Base-by-base conservation (phyloP, 2,888 invertebrate genomes). In the Dynastes grantii region DNA sequence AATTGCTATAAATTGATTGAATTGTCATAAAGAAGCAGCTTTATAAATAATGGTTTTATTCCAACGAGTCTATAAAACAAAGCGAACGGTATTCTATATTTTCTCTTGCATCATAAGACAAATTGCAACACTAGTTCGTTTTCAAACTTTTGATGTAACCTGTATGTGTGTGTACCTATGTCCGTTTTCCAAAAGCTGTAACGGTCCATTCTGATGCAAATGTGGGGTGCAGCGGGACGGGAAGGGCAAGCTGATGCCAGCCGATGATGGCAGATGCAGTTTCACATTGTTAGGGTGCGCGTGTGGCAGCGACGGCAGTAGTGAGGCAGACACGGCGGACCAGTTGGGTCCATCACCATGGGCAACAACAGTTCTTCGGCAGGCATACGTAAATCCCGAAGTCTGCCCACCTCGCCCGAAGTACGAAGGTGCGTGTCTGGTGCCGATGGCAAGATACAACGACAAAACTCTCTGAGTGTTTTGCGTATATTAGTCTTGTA, bases 341-440 rank as follows among this genome's bases (percentile, higher is more conserved):
- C 67, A 68, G 71, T 76, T 76, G 63, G 55, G 55, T 58, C 58
- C 81, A 78, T 82, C 80, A 75, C 76, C 81, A 89, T 89, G 89
- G 89, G 89, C 71, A 89, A 89, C 81, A 85, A 85, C 78, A 84
- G 84, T 80, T 83, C 83, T 40, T 85, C 86, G 76, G 82, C 86
- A 75, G 82, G 81, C 77, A 84, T 84, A 71, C 84, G 87, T 84
- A 93, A 93, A 86, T 92, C 92, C 68, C 90, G 94, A 86, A 95
- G 95, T 88, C 90, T 95, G 86, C 95, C 95, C 80, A 95, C 94
- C 82, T 95, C 95, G 53, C 83, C 87, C 40, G 87, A 87, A 85
- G 85, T 86, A 53, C 85, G 88, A 82, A 88, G 86, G 84, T 85
- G 78, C 80, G 82, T 82, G 79, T 76, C 79, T 75, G 81, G 80